phyloP scores from a whole-genome alignment of 2,888 invertebrate genomes.

The Xylota sylvarum region DNA sequence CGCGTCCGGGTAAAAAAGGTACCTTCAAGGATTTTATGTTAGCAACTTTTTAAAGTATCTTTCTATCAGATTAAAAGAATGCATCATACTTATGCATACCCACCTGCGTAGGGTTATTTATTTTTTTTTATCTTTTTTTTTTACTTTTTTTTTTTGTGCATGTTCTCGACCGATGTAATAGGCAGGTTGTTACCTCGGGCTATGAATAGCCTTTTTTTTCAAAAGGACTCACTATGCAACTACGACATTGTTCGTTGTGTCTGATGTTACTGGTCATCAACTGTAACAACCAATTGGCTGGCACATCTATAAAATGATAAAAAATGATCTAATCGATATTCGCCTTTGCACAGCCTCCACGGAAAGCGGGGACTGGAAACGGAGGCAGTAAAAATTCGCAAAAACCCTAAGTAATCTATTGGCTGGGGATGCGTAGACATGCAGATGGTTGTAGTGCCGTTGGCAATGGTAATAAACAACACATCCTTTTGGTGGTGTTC shows the following conservation, averaged over 20 bases:
- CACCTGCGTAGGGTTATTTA: conserved; percentile 14
- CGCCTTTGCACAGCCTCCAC: neutral
- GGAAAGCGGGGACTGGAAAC: neutral
- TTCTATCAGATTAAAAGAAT: conserved; percentile 40
- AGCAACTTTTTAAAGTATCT: conserved; percentile 53
- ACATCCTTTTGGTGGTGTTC: conserved; percentile 18
- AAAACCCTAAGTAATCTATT: neutral
- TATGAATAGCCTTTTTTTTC: conserved; percentile 36
- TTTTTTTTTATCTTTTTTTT: too few relatives aligned
- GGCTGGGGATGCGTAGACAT: conserved; percentile 31
- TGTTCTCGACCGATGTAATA: conserved; percentile 16
- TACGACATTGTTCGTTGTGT: neutral
- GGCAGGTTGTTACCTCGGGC: conserved; percentile 54
- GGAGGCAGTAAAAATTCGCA: conserved; percentile 1
- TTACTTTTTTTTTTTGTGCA: neutral
- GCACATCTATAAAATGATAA: conserved; percentile 44
- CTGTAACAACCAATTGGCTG: conserved; percentile 42
- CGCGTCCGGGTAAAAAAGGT: neutral
- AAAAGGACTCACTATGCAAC: neutral
- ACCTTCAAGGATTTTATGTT: conserved; percentile 62
- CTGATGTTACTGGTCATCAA: conserved; percentile 34
- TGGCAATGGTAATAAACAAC: conserved; percentile 36
- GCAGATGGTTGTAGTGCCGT: conserved; percentile 39
- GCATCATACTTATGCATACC: conserved; percentile 13
- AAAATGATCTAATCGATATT: conserved; percentile 56